A percentile compares a stretch with the other conserved stretches of the same genome.
These are phyloP conservation scores for Tangachromis dhanisi DNA, from an alignment of 2,113 vertebrate genomes.

Conservation along the genomic window DNA sequence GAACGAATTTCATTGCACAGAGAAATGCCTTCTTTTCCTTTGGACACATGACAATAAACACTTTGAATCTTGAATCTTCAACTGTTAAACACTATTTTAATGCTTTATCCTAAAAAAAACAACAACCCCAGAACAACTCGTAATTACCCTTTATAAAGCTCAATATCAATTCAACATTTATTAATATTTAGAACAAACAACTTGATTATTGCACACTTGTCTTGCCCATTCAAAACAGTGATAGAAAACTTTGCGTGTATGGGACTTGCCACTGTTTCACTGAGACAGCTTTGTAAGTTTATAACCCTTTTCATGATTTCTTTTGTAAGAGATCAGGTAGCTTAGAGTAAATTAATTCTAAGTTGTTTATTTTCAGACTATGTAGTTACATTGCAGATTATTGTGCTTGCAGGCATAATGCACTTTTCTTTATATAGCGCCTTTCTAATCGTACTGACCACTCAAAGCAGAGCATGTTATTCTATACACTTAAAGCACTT, in stretches of 20 bases:
- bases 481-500: neutral
- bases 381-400: neutral
- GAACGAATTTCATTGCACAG: neutral
- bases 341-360: neutral
- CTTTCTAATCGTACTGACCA: neutral
- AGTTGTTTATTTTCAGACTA: neutral
- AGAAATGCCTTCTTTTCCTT: neutral
- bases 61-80: neutral
- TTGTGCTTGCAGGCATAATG: neutral
- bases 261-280: neutral
- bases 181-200: neutral
- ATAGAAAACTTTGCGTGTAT: neutral
- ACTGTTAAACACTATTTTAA: neutral
- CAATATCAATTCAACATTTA: neutral
- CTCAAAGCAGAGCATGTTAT: neutral
- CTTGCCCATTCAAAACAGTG: neutral
- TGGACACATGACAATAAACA: neutral
- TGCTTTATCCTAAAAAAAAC: neutral
- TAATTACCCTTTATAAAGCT: neutral
- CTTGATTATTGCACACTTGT: neutral
- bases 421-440: neutral
- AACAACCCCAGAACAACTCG: accelerated
- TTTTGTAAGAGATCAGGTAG: neutral
- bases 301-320: neutral
- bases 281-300: neutral